A percentile compares a stretch with the other conserved stretches of the same genome.
phyloP scores from a whole-genome alignment of 2,888 invertebrate genomes.

The Eupeodes latifasciatus region DNA sequence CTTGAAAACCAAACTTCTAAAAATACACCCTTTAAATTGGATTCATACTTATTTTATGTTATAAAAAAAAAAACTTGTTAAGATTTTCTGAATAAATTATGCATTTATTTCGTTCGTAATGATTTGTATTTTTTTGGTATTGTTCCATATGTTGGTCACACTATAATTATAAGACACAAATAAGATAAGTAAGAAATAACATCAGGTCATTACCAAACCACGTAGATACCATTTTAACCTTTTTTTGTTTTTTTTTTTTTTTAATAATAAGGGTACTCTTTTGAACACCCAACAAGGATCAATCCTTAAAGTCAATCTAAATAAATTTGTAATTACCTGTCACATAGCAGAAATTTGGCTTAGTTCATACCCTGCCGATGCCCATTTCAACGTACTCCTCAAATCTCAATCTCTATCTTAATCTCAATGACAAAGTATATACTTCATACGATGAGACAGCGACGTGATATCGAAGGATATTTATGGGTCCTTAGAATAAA shows the following conservation, averaged over 20 bases:
- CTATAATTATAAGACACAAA: neutral
- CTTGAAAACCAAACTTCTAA: too few species aligned
- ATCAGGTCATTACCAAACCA: too few species aligned
- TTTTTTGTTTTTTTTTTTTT: too few species aligned
- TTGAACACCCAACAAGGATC: neutral
- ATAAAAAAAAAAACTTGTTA: too few species aligned
- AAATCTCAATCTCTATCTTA: too few species aligned
- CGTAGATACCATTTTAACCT: too few species aligned
- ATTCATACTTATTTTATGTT: too few species aligned
- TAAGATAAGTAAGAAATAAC: neutral
- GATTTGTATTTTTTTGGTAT: too few species aligned
- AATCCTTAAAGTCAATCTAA: slow-evolving; percentile 19
- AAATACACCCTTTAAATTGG: too few species aligned
- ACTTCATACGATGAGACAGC: slow-evolving; percentile 28
- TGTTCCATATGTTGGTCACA: too few species aligned
- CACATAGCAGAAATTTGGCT: neutral
- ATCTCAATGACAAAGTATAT: slow-evolving; percentile 9
- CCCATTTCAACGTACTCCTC: neutral
- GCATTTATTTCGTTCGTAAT: too few species aligned
- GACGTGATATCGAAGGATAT: slow-evolving; percentile 20
- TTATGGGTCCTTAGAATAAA: slow-evolving; percentile 31
- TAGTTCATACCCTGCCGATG: neutral
- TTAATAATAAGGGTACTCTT: neutral
- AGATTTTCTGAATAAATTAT: too few species aligned
- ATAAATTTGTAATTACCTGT: slow-evolving; percentile 36